These are phyloP conservation scores for Falco peregrinus DNA, from an alignment of 2,797 vertebrate genomes.

Conservation along the genomic window DNA sequence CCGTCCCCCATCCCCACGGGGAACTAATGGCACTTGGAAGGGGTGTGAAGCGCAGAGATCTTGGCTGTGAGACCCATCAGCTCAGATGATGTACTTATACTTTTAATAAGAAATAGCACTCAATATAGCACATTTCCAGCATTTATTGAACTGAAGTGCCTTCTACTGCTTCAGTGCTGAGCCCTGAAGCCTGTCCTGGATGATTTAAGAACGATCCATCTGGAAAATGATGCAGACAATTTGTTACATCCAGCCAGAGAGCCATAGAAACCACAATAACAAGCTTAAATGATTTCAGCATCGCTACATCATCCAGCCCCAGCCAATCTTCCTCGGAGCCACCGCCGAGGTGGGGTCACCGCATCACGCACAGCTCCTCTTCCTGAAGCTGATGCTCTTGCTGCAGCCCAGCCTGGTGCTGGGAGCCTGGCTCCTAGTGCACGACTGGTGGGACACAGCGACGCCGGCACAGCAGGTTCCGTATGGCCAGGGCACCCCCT, in stretches of 20 bases:
- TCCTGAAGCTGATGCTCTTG: background rate
- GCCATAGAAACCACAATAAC: slow-evolving; percentile 60
- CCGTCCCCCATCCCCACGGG: background rate
- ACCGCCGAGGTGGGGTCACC: background rate
- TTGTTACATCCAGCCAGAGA: slow-evolving; percentile 63
- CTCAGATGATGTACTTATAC: background rate
- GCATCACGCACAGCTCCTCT: background rate
- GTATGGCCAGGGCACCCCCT: fast-evolving
- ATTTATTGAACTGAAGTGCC: slow-evolving; percentile 38
- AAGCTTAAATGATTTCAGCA: slow-evolving; percentile 57
- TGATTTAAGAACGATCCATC: slow-evolving; percentile 65
- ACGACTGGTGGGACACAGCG: background rate
- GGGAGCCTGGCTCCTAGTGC: background rate
- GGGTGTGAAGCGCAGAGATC: background rate
- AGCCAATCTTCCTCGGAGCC: slow-evolving; percentile 1
- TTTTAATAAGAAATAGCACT: slow-evolving; percentile 45
- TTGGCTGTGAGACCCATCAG: background rate
- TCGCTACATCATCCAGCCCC: slow-evolving; percentile 39
- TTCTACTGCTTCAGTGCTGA: background rate
- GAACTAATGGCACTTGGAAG: background rate
- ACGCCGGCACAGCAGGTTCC: fast-evolving
- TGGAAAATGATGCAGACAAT: slow-evolving; percentile 63
- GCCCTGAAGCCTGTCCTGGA: slow-evolving; percentile 50
- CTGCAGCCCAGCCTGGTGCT: background rate
- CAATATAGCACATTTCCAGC: slow-evolving; percentile 19